phyloP scores from a whole-genome alignment of 2,888 invertebrate genomes.

The Dusona sp. region DNA sequence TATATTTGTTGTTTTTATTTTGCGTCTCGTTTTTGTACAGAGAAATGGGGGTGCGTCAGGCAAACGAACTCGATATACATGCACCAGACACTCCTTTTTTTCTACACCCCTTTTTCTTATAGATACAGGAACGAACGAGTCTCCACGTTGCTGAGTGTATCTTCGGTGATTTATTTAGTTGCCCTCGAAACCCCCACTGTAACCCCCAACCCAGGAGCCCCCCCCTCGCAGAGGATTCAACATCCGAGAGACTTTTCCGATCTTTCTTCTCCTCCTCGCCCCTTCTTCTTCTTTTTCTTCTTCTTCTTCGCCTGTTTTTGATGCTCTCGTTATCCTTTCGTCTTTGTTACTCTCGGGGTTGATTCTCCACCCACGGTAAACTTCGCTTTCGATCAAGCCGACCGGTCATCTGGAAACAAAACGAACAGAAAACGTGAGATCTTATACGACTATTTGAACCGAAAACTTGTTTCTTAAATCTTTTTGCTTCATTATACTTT shows the following conservation, averaged over 20 bases:
- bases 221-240: conserved; percentile 42
- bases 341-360: conserved; percentile 34
- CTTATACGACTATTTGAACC: conserved; percentile 22
- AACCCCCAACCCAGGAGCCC: conserved; percentile 24
- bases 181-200: conserved; percentile 38
- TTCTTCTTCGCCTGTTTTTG: conserved; percentile 43
- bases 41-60: conserved; percentile 17
- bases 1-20: conserved; percentile 38
- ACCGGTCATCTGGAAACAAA: conserved; percentile 62
- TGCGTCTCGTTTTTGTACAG: background rate
- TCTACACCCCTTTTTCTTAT: background rate
- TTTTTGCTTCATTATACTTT: background rate
- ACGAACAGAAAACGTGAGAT: conserved; percentile 47
- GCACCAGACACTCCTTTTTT: conserved; percentile 37
- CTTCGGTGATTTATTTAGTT: conserved; percentile 72
- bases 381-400: conserved; percentile 44
- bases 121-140: conserved; percentile 43
- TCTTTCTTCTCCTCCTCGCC: conserved; percentile 10
- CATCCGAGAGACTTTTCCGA: conserved; percentile 37
- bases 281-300: conserved; percentile 13
- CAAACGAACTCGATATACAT: conserved; percentile 48
- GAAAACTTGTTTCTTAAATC: background rate
- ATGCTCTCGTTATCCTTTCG: conserved; percentile 59
- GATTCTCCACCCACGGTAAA: conserved; percentile 25
- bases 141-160: conserved; percentile 60